Evolutionary conservation across 1,140 invertebrate species (phyloP).

Genomic region (Amphibalanus amphitrite): DNA sequence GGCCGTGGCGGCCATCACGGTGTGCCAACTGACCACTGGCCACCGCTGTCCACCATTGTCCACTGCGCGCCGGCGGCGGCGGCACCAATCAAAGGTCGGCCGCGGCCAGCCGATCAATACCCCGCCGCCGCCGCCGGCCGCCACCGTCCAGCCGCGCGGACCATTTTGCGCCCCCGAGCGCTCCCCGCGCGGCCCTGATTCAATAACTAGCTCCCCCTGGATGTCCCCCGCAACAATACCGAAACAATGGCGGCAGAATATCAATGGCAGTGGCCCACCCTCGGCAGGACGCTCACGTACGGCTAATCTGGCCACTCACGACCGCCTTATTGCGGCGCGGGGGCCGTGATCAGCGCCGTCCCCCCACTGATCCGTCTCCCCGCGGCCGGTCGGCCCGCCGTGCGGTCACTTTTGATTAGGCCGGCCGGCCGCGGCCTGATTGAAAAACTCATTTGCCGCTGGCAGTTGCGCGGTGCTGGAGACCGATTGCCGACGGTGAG

Average conservation of each 20-base stretch:
- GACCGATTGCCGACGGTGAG: neutral
- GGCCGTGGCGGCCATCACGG: neutral
- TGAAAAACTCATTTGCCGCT: constrained; percentile 1
- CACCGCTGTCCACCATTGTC: neutral
- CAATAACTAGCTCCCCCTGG: neutral
- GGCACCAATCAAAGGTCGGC: neutral
- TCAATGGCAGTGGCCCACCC: neutral
- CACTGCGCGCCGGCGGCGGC: too few species aligned
- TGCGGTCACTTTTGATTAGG: neutral
- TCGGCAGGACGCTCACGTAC: neutral
- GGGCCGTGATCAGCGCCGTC: neutral
- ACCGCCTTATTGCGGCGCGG: neutral
- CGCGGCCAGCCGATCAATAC: neutral
- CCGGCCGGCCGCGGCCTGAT: neutral
- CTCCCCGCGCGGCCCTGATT: neutral
- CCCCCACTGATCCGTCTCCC: too few species aligned
- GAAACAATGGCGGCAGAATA: neutral
- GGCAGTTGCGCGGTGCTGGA: neutral
- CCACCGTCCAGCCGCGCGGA: too few species aligned
- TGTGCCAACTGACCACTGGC: neutral
- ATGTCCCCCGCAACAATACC: neutral
- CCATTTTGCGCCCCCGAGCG: neutral
- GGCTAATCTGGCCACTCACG: neutral
- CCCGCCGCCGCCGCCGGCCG: too few species aligned
- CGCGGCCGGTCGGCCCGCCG: too few species aligned